phyloP scores from a whole-genome alignment of 53 echinoderm and acorn worm genomes.

The Paracentrotus lividus region DNA sequence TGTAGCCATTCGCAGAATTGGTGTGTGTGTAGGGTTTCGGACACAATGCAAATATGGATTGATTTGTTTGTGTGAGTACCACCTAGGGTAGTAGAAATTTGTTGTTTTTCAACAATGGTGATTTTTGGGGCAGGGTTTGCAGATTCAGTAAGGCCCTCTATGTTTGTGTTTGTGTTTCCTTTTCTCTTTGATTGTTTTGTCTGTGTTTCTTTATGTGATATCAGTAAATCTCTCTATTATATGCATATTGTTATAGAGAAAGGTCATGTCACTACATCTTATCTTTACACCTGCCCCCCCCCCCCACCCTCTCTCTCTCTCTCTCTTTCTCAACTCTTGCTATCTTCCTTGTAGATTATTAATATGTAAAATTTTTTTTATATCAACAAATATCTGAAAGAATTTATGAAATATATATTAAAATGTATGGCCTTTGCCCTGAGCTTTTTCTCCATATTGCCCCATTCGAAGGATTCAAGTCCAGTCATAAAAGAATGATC shows the following conservation, averaged over 20 bases:
- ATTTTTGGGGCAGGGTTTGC: too few relatives aligned
- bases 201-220: neutral
- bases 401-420: too few relatives aligned
- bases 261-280: neutral
- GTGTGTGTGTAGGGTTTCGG: neutral
- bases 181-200: neutral
- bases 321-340: neutral
- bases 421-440: neutral
- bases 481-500: neutral
- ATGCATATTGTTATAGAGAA: neutral
- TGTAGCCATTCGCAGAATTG: neutral
- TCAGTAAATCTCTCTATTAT: too few relatives aligned
- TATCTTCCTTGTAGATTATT: too few relatives aligned
- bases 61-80: neutral
- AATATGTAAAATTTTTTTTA: too few relatives aligned
- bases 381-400: too few relatives aligned
- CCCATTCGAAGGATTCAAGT: neutral
- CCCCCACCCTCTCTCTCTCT: neutral
- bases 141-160: neutral
- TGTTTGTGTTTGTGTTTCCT: neutral
- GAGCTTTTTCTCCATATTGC: neutral
- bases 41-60: slow-evolving; percentile 50
- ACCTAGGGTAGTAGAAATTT: slow-evolving; percentile 3
- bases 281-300: too few relatives aligned
- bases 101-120: neutral